Conservation (phyloP, 2,113 vertebrate species). For the Sprattus sprattus region DNA sequence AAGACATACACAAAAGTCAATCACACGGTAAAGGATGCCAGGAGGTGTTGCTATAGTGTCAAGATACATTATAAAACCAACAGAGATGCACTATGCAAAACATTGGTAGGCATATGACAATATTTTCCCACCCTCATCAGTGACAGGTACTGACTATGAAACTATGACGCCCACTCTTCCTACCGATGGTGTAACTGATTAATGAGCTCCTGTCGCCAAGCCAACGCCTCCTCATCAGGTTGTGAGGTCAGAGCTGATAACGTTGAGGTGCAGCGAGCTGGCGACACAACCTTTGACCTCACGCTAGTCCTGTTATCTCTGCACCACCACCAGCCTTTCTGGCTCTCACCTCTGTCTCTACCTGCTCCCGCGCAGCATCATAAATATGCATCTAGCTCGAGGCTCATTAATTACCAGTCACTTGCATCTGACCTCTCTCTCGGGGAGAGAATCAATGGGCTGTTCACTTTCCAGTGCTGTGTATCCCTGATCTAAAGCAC, state of each 20-base stretch:
- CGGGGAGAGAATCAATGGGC: slow-evolving; percentile 47
- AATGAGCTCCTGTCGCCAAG: too few species aligned
- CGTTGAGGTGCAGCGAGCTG: neutral
- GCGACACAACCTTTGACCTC: neutral
- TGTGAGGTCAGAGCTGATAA: neutral
- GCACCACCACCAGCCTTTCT: neutral
- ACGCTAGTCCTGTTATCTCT: neutral
- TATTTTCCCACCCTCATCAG: too few species aligned
- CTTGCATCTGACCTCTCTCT: slow-evolving; percentile 38
- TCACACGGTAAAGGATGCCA: too few species aligned
- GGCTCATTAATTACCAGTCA: slow-evolving; percentile 45
- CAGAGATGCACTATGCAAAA: too few species aligned
- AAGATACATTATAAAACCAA: too few species aligned
- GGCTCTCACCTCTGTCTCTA: slow-evolving; percentile 20
- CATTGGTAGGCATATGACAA: too few species aligned
- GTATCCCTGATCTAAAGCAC: slow-evolving; percentile 24
- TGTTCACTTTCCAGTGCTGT: slow-evolving; percentile 26
- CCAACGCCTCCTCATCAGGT: neutral
- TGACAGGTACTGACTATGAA: too few species aligned
- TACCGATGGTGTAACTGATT: too few species aligned
- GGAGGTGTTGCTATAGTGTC: too few species aligned
- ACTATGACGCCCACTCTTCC: too few species aligned
- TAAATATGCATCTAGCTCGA: slow-evolving; percentile 38
- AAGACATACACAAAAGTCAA: too few species aligned
- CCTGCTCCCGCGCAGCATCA: neutral